A percentile compares a stretch with the other conserved stretches of the same genome.
Evolutionary conservation across 2,888 invertebrate species (phyloP).

Genomic region (Leucoma salicis): DNA sequence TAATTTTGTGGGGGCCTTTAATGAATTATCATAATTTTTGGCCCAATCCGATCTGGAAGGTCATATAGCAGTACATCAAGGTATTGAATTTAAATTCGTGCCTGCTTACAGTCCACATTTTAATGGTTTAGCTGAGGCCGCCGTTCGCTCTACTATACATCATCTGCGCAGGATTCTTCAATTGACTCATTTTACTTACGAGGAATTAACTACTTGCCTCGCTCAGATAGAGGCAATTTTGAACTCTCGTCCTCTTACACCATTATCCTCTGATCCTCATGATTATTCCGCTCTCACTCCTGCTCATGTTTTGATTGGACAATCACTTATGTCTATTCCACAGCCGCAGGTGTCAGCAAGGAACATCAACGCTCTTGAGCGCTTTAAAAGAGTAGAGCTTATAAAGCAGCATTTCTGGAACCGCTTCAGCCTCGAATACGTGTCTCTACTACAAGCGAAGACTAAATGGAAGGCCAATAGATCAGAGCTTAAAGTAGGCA

Average conservation of each 20-base stretch:
- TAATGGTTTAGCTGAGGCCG: too few species aligned
- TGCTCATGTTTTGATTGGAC: constrained; percentile 1
- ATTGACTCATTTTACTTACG: constrained; percentile 1
- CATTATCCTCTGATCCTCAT: background rate
- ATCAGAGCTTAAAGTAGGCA: too few species aligned
- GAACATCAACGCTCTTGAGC: too few species aligned
- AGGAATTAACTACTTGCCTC: background rate
- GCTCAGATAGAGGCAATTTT: constrained; percentile 1
- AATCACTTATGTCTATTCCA: background rate
- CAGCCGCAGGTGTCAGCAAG: background rate
- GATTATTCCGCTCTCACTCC: too few species aligned
- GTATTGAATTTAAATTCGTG: background rate
- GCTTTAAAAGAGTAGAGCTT: too few species aligned
- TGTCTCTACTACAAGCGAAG: too few species aligned
- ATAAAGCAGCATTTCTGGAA: too few species aligned
- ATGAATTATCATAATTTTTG: background rate
- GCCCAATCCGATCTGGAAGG: too few species aligned
- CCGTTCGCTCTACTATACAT: background rate
- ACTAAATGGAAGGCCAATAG: too few species aligned
- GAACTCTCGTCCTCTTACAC: background rate
- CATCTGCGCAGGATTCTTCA: background rate
- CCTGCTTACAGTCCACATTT: background rate
- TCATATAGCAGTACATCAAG: too few species aligned
- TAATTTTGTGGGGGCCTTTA: background rate
- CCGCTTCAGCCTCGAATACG: too few species aligned